Percentiles rank a stretch among this genome's conserved stretches.
phyloP scores from a whole-genome alignment of 1,140 invertebrate species.

The Formica exsecta region DNA sequence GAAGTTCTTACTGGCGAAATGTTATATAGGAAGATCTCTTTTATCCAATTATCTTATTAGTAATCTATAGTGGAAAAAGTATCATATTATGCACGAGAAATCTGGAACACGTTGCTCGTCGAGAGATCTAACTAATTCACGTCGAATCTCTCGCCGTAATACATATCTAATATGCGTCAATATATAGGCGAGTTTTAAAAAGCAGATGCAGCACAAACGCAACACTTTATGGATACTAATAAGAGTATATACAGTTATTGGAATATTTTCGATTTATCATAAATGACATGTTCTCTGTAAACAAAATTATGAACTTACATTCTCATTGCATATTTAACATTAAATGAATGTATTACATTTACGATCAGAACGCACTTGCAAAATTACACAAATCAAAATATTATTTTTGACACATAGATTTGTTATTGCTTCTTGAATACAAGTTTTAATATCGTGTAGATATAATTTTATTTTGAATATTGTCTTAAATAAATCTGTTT shows the following conservation, averaged over 20 bases:
- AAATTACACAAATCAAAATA: neutral
- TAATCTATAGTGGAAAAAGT: constrained; percentile 62
- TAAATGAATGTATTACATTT: constrained; percentile 13
- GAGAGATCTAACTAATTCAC: constrained; percentile 31
- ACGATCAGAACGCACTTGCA: neutral
- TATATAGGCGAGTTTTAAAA: constrained; percentile 63
- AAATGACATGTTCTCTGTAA: constrained; percentile 60
- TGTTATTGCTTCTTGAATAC: neutral
- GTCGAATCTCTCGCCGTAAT: constrained; percentile 37
- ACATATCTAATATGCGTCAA: constrained; percentile 41
- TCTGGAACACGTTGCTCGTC: constrained; percentile 68
- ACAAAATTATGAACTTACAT: constrained; percentile 48
- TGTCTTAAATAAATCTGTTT: neutral
- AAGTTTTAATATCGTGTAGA: neutral
- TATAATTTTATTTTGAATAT: constrained; percentile 15
- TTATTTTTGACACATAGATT: neutral
- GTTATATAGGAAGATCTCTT: constrained; percentile 59
- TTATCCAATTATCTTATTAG: constrained; percentile 47
- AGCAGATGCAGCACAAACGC: constrained; percentile 68
- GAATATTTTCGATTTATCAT: constrained; percentile 50
- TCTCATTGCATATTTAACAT: constrained; percentile 49
- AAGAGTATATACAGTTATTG: constrained; percentile 71
- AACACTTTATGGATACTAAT: constrained; percentile 64
- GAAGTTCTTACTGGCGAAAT: constrained; percentile 55
- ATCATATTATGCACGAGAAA: constrained; percentile 56